Evolutionary conservation across 2,888 invertebrate species (phyloP).

Genomic region (Phyllotreta cruciferae): DNA sequence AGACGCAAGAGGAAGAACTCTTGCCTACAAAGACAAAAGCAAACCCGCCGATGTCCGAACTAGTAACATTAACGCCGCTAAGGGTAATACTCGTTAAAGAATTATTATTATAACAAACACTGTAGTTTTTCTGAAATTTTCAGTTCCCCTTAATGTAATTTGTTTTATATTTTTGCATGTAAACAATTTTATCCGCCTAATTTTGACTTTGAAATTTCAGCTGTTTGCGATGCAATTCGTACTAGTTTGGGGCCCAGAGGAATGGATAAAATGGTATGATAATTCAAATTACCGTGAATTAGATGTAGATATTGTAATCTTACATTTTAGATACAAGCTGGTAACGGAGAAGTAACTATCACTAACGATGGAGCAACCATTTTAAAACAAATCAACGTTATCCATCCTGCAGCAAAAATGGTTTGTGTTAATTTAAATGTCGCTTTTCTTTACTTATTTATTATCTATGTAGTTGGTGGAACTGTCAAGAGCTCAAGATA

Average conservation of each 20-base stretch:
- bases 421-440: conserved; percentile 60
- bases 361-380: conserved; percentile 99
- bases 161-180: conserved; percentile 15
- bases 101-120: neutral
- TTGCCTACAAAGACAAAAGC: conserved; percentile 86
- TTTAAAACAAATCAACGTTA: conserved; percentile 97
- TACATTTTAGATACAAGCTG: conserved; percentile 85
- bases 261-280: conserved; percentile 98
- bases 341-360: conserved; percentile 97
- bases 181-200: conserved; percentile 11
- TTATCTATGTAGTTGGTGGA: conserved; percentile 81
- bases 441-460: conserved; percentile 2
- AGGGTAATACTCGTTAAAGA: conserved; percentile 70
- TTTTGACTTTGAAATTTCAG: conserved; percentile 65
- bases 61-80: conserved; percentile 97
- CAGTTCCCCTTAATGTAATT: neutral
- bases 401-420: conserved; percentile 99
- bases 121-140: conserved; percentile 2
- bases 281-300: neutral
- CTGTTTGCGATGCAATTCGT: conserved; percentile 97
- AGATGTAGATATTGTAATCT: neutral
- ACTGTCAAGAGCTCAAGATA: conserved; percentile 96
- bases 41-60: conserved; percentile 93
- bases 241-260: conserved; percentile 98
- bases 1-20: conserved; percentile 59